A percentile compares a stretch with the other conserved stretches of the same genome.
These are phyloP conservation scores for Drosophila parabipectinata DNA, from an alignment of 1,140 invertebrate genomes.

Conservation along the genomic window DNA sequence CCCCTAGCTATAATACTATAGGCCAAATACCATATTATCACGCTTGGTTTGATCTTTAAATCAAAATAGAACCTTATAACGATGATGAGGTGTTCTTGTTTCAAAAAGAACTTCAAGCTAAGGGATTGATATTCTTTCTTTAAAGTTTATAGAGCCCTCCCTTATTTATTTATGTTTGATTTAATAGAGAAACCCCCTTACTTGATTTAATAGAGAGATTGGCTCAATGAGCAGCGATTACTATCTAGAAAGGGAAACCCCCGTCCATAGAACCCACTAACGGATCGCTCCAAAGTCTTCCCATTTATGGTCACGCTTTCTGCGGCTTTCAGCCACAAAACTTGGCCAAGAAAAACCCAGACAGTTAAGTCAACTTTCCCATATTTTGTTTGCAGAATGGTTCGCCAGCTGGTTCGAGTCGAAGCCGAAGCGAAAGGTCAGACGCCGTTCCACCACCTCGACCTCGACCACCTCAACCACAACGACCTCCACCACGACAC, in stretches of 20 bases:
- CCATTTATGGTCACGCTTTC: conserved; percentile 40
- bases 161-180: no score
- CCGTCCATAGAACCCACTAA: conserved; percentile 20
- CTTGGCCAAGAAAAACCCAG: not conserved
- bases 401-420: conserved; percentile 78
- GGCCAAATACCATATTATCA: not conserved
- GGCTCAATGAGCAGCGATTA: conserved; percentile 29
- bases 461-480: conserved; percentile 66
- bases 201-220: conserved; percentile 30
- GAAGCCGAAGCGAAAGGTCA: conserved; percentile 61
- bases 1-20: not conserved
- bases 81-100: no score
- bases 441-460: conserved; percentile 61
- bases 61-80: not conserved
- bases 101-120: no score
- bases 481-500: conserved; percentile 53
- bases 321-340: conserved; percentile 5
- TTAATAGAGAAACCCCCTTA: not conserved
- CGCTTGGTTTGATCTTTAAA: not conserved
- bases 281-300: conserved; percentile 13
- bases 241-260: not conserved
- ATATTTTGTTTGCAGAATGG: conserved; percentile 57
- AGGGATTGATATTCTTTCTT: no score
- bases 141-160: no score
- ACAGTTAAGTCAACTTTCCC: conserved; percentile 7